Evolutionary conservation across 2,113 vertebrate genomes (phyloP).

Genomic region (Pterocles burchelli): DNA sequence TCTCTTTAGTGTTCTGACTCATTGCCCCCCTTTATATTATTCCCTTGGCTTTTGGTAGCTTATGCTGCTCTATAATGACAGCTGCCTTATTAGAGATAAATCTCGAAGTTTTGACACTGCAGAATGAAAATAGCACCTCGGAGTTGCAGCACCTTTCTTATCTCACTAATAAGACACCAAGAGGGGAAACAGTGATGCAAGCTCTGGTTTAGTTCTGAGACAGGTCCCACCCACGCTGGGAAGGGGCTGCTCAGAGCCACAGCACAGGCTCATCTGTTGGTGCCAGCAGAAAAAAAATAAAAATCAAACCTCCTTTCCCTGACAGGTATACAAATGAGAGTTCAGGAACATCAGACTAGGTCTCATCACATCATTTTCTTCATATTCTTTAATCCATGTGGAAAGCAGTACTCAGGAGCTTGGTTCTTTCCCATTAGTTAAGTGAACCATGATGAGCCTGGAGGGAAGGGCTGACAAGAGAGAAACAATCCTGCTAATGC

Average conservation of each 20-base stretch:
- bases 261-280: background rate
- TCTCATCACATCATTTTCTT: background rate
- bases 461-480: background rate
- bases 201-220: background rate
- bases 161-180: background rate
- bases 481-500: background rate
- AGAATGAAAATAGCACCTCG: background rate
- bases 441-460: background rate
- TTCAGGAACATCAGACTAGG: background rate
- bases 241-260: background rate
- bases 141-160: background rate
- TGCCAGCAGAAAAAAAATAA: background rate
- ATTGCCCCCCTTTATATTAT: background rate
- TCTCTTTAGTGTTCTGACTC: background rate
- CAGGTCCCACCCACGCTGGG: background rate
- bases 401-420: background rate
- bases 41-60: background rate
- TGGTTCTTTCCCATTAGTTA: background rate
- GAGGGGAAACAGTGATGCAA: background rate
- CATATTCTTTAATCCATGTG: background rate
- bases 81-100: background rate
- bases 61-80: background rate
- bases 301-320: background rate
- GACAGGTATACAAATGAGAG: background rate
- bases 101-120: background rate